These are phyloP conservation scores for Cyrtonyx montezumae DNA, from an alignment of 2,113 vertebrate genomes.

Conservation along the genomic window DNA sequence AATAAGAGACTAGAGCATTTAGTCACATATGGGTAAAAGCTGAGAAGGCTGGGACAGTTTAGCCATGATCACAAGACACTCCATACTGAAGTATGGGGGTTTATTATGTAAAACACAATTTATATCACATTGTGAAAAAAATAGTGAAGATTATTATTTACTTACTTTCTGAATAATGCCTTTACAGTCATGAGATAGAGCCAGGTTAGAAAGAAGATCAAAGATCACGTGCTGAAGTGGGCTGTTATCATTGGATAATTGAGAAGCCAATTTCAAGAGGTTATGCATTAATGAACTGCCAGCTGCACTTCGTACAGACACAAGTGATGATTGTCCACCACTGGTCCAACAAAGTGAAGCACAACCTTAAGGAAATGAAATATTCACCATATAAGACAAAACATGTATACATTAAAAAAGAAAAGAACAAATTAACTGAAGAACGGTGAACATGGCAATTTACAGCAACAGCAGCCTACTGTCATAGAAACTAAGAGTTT, in stretches of 20 bases:
- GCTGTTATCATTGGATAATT: conserved; percentile 78
- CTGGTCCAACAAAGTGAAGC: conserved; percentile 83
- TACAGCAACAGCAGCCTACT: not conserved
- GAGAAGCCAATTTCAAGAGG: conserved; percentile 88
- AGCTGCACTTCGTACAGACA: conserved; percentile 45
- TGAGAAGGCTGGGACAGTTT: not conserved
- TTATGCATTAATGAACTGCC: conserved; percentile 85
- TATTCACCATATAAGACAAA: not conserved
- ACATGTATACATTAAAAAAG: not conserved
- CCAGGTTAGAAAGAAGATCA: conserved; percentile 89
- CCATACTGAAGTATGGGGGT: not conserved
- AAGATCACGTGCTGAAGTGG: conserved; percentile 85
- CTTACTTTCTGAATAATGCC: conserved; percentile 92
- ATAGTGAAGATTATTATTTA: not conserved
- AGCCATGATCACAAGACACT: not conserved
- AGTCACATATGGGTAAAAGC: not conserved
- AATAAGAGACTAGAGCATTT: not conserved
- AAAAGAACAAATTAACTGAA: not conserved
- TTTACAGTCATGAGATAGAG: conserved; percentile 90
- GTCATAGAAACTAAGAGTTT: not conserved
- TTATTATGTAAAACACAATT: not conserved
- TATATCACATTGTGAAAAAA: not conserved
- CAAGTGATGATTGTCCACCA: conserved; percentile 58
- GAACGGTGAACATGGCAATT: not conserved
- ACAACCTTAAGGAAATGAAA: conserved; percentile 83